Percentiles rank a stretch among this genome's conserved stretches.
These are phyloP conservation scores for Mastacembelus armatus DNA, from an alignment of 2,797 vertebrate species.

Conservation along the genomic window DNA sequence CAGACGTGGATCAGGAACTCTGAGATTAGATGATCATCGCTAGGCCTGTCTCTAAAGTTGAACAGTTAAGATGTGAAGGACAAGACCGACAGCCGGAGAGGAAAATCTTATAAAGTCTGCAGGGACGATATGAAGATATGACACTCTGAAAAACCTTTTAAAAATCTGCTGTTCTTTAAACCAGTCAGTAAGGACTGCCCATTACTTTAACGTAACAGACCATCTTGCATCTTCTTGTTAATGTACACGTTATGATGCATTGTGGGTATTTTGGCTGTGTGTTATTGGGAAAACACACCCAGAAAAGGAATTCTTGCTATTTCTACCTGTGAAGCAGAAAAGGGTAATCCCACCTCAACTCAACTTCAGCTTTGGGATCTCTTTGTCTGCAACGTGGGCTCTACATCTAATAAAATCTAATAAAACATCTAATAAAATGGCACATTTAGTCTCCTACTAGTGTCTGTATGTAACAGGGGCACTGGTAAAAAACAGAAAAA, in stretches of 20 bases:
- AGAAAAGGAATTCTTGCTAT: slow-evolving; percentile 15
- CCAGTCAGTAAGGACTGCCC: too few species aligned
- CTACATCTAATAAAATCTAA: too few species aligned
- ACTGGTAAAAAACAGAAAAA: too few species aligned
- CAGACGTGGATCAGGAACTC: too few species aligned
- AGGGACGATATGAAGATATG: not conserved
- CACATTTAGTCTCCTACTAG: not conserved
- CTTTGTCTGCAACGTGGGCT: too few species aligned
- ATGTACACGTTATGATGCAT: slow-evolving; percentile 36
- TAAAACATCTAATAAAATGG: too few species aligned
- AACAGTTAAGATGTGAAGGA: too few species aligned
- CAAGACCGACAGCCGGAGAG: not conserved
- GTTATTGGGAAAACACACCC: slow-evolving; percentile 14
- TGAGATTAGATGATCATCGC: too few species aligned
- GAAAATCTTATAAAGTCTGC: not conserved
- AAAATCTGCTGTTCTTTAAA: not conserved
- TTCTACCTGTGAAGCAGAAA: not conserved
- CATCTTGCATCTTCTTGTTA: slow-evolving; percentile 44
- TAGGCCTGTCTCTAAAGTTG: too few species aligned
- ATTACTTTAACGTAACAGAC: too few species aligned
- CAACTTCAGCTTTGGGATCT: not conserved
- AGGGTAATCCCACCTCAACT: not conserved
- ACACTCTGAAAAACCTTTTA: not conserved
- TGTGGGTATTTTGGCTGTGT: slow-evolving; percentile 39
- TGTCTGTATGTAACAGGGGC: too few species aligned